Percentiles rank a stretch among this genome's conserved stretches.
These are phyloP conservation scores for Archilochus colubris DNA, from an alignment of 2,113 vertebrate genomes.

Conservation along the genomic window DNA sequence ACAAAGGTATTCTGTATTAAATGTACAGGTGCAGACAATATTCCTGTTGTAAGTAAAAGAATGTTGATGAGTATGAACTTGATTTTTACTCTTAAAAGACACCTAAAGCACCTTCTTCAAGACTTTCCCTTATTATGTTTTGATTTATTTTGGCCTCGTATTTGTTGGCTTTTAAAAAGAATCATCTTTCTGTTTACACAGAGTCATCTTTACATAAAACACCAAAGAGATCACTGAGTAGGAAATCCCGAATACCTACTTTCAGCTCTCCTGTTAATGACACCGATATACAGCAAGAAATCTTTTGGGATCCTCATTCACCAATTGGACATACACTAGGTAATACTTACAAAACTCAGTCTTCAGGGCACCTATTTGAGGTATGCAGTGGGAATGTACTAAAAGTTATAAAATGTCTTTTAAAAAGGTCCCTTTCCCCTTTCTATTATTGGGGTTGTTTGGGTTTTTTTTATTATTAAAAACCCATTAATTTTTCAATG, in stretches of 20 bases:
- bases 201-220: slow-evolving; percentile 74
- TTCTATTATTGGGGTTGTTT: not conserved
- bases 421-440: not conserved
- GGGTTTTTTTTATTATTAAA: not conserved
- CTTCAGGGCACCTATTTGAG: not conserved
- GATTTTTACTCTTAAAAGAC: not conserved
- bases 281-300: slow-evolving; percentile 78
- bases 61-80: not conserved
- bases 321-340: slow-evolving; percentile 74
- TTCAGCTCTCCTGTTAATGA: slow-evolving; percentile 81
- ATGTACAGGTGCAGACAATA: not conserved
- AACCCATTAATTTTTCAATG: not conserved
- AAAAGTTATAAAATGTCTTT: not conserved
- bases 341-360: slow-evolving; percentile 42
- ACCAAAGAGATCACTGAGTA: slow-evolving; percentile 67
- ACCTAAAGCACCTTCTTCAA: not conserved
- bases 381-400: not conserved
- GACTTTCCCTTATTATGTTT: not conserved
- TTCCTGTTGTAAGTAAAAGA: not conserved
- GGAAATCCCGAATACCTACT: slow-evolving; percentile 55
- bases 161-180: not conserved
- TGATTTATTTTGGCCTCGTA: not conserved
- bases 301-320: slow-evolving; percentile 85
- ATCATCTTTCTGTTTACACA: slow-evolving; percentile 49
- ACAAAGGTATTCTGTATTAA: not conserved